phyloP scores from a whole-genome alignment of 2,113 vertebrate genomes.

The Colossoma macropomum region DNA sequence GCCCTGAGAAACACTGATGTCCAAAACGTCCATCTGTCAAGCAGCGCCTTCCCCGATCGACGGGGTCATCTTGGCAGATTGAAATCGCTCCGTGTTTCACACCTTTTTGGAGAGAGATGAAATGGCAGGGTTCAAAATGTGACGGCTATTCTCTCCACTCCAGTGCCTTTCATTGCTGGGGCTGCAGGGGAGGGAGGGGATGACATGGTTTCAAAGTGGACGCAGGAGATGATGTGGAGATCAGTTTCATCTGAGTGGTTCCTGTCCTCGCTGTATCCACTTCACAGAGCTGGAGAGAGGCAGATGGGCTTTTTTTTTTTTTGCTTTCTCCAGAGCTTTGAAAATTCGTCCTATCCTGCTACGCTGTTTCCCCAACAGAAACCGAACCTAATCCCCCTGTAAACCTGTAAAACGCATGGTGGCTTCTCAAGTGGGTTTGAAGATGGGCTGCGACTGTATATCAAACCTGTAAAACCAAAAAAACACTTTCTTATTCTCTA shows the following conservation, averaged over 20 bases:
- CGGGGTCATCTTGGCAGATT: conserved; percentile 40
- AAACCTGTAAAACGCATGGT: not conserved
- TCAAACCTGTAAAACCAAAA: not conserved
- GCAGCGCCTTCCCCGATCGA: conserved; percentile 25
- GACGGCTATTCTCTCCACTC: conserved; percentile 44
- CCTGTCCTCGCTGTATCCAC: conserved; percentile 39
- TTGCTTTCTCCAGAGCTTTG: not conserved
- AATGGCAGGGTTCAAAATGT: conserved; percentile 38
- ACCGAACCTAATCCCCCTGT: conserved; percentile 14
- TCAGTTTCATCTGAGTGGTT: conserved; percentile 57
- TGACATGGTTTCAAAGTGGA: conserved; percentile 38
- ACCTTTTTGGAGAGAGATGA: conserved; percentile 40
- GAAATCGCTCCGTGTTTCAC: conserved; percentile 46
- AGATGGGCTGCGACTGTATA: not conserved
- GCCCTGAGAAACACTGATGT: not conserved
- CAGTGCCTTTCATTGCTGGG: conserved; percentile 14
- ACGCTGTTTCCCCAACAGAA: not conserved
- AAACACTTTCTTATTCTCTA: not conserved
- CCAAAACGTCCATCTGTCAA: conserved; percentile 38
- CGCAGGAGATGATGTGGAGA: conserved; percentile 50
- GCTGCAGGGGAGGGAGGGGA: not conserved
- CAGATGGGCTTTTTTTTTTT: not conserved
- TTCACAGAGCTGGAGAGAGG: conserved; percentile 1
- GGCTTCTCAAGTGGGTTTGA: not conserved
- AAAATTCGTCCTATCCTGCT: not conserved